A percentile compares a stretch with the other conserved stretches of the same genome.
Conservation (phyloP, 2,888 invertebrate genomes). For the Diarsia brunnea region DNA sequence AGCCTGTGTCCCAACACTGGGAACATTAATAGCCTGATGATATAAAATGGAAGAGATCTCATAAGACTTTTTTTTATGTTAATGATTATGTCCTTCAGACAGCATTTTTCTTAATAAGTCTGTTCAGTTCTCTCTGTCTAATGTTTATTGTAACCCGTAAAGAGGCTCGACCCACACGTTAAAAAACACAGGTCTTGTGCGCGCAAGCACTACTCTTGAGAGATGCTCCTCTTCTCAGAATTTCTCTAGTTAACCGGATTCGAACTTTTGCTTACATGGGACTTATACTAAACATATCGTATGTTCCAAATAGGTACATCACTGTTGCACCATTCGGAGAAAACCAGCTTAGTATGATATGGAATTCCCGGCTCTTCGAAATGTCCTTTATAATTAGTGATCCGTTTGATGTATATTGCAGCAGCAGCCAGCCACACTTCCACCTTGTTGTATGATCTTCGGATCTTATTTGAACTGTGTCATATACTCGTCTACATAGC, state of each 20-base stretch:
- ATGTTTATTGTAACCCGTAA: too few species aligned
- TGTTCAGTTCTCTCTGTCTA: too few species aligned
- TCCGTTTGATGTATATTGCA: background rate
- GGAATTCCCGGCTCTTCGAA: background rate
- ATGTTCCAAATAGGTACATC: background rate
- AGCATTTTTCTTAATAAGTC: too few species aligned
- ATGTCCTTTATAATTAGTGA: background rate
- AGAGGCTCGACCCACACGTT: too few species aligned
- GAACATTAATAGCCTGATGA: too few species aligned
- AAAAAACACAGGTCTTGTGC: background rate
- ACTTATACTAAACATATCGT: background rate
- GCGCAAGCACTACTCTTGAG: background rate
- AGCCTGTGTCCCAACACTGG: too few species aligned
- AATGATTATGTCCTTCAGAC: too few species aligned
- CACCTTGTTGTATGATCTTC: background rate
- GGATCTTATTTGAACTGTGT: background rate
- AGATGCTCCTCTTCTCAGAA: background rate
- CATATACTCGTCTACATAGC: background rate
- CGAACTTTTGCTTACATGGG: background rate
- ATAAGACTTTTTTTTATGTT: too few species aligned
- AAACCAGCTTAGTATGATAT: background rate
- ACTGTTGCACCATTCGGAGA: background rate
- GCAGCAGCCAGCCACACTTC: background rate
- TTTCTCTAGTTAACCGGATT: background rate
- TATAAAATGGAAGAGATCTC: too few species aligned